These are phyloP conservation scores for Oceanodroma leucorhoa DNA, from an alignment of 2,797 vertebrate genomes.

Conservation along the genomic window DNA sequence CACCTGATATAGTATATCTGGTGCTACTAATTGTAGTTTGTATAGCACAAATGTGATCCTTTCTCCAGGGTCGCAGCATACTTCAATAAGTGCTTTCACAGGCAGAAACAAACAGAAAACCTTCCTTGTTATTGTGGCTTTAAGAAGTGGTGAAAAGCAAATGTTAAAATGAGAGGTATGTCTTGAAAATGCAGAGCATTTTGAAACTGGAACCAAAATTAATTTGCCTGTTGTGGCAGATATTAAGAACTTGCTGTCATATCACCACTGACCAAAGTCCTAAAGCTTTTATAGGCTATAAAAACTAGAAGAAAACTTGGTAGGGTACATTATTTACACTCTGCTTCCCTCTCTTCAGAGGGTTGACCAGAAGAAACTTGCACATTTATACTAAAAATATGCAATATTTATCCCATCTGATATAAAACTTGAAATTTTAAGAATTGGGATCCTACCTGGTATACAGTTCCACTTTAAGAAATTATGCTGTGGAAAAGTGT, in stretches of 20 bases:
- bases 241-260: neutral
- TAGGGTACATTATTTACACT: conserved; percentile 8
- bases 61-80: conserved; percentile 40
- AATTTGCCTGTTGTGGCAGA: neutral
- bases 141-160: conserved; percentile 35
- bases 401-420: conserved; percentile 49
- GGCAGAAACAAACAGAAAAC: conserved; percentile 30
- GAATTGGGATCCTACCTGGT: conserved; percentile 5
- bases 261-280: conserved; percentile 21
- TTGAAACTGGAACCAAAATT: conserved; percentile 7
- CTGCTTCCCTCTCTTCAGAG: conserved; percentile 1
- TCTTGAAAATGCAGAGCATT: conserved; percentile 16
- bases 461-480: conserved; percentile 18
- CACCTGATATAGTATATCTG: conserved; percentile 61
- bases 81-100: conserved; percentile 14
- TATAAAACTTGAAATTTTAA: neutral
- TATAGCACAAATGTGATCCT: conserved; percentile 59
- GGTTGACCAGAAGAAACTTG: conserved; percentile 49
- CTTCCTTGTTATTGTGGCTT: conserved; percentile 27
- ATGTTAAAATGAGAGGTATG: neutral
- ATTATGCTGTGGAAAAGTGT: conserved; percentile 9
- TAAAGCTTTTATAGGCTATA: conserved; percentile 9
- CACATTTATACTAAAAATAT: conserved; percentile 63
- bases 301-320: neutral
- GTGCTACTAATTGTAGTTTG: conserved; percentile 52